Conservation (phyloP, 1,140 invertebrate genomes). For the Hypothenemus hampei region DNA sequence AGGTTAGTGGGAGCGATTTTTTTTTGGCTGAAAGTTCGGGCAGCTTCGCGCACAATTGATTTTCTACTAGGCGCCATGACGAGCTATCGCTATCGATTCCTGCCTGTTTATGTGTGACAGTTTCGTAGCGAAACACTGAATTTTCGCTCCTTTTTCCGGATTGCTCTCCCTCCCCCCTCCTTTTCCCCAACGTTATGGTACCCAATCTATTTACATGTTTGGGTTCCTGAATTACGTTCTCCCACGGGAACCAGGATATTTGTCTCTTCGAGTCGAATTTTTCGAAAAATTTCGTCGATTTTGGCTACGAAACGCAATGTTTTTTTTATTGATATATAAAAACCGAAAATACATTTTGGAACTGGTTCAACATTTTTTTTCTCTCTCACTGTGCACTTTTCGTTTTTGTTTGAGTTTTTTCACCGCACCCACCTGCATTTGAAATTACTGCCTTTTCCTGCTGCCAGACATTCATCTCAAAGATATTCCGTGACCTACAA, state of each 20-base stretch:
- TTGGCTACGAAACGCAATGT: constrained; percentile 8
- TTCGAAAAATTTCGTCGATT: too few species aligned
- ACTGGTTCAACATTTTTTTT: constrained; percentile 4
- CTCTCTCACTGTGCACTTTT: neutral
- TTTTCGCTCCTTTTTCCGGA: neutral
- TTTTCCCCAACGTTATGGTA: too few species aligned
- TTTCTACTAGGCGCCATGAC: constrained; percentile 48
- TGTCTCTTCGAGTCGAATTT: too few species aligned
- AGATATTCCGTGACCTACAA: too few species aligned
- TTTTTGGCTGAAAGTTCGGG: constrained; percentile 8
- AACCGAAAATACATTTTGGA: constrained; percentile 20
- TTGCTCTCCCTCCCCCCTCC: too few species aligned
- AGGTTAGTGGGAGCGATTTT: constrained; percentile 41
- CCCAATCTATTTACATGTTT: too few species aligned
- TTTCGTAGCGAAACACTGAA: too few species aligned
- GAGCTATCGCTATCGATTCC: constrained; percentile 43
- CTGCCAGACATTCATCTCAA: too few species aligned
- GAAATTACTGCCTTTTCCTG: too few species aligned
- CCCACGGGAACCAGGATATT: too few species aligned
- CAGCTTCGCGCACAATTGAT: constrained; percentile 45
- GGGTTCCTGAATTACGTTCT: too few species aligned
- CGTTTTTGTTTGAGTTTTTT: constrained; percentile 3
- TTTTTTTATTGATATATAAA: constrained; percentile 18
- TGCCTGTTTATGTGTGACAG: constrained; percentile 1
- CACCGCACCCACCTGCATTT: neutral